Evolutionary conservation across 2,888 invertebrate species (phyloP).

Genomic region (Drosophila quinaria): DNA sequence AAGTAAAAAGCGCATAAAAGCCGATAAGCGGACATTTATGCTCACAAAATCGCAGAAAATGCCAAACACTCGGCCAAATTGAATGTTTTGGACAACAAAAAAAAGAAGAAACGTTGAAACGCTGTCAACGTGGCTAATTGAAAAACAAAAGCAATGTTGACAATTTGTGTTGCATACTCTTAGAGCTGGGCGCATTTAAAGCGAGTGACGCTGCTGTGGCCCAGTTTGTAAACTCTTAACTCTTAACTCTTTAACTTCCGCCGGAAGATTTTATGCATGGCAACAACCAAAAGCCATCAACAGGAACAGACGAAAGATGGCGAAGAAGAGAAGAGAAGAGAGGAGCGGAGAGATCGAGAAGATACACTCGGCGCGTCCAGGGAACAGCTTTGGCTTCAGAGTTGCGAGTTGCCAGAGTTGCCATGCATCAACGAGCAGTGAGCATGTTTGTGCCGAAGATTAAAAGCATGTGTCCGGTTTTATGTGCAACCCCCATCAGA

Average conservation of each 20-base stretch:
- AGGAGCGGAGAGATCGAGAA: neutral
- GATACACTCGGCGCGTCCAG: conserved; percentile 33
- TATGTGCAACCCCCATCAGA: conserved; percentile 51
- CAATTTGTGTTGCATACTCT: conserved; percentile 51
- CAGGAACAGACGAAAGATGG: conserved; percentile 13
- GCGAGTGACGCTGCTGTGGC: conserved; percentile 10
- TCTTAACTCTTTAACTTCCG: conserved; percentile 72
- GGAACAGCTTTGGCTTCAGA: conserved; percentile 40
- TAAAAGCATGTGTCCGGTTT: conserved; percentile 83
- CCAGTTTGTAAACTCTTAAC: conserved; percentile 40
- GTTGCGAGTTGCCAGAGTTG: conserved; percentile 53
- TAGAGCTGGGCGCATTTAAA: conserved; percentile 34
- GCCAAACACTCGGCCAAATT: conserved; percentile 50
- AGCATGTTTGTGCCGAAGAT: conserved; percentile 79
- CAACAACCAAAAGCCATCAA: conserved; percentile 58
- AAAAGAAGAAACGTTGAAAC: conserved; percentile 15
- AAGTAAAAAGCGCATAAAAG: conserved; percentile 77
- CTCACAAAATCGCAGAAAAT: conserved; percentile 64
- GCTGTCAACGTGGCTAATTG: conserved; percentile 57
- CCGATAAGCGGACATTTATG: conserved; percentile 79
- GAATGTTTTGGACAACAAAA: conserved; percentile 30
- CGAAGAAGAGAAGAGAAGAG: neutral
- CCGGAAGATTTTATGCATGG: conserved; percentile 79
- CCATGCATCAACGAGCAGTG: conserved; percentile 81
- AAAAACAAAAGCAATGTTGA: conserved; percentile 57